Percentiles rank a stretch among this genome's conserved stretches.
Conservation (phyloP, 2,888 invertebrate species). For the Mesoligia furuncula region DNA sequence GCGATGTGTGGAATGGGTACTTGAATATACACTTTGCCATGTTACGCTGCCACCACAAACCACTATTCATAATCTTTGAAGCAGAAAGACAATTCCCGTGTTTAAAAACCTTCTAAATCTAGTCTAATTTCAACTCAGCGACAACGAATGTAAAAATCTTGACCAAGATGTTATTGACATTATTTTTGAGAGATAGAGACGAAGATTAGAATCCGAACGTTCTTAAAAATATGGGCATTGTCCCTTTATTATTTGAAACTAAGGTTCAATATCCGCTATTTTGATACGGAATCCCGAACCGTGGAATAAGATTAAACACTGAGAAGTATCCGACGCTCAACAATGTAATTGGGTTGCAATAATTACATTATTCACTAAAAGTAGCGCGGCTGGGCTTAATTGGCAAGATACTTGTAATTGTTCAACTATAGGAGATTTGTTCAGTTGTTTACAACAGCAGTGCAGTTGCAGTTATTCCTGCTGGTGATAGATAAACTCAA, state of each 20-base stretch:
- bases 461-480: conserved; percentile 8
- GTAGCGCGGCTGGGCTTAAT: conserved; percentile 50
- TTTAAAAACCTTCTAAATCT: not conserved
- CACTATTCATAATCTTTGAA: not conserved
- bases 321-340: conserved; percentile 58
- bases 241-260: not conserved
- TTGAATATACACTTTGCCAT: not conserved
- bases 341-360: conserved; percentile 62
- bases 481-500: not conserved
- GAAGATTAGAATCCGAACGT: too few species aligned
- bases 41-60: not conserved
- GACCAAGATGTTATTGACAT: too few species aligned
- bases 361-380: conserved; percentile 62
- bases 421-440: conserved; percentile 36
- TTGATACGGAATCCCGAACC: conserved; percentile 32
- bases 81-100: not conserved
- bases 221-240: too few species aligned
- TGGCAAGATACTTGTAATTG: conserved; percentile 52
- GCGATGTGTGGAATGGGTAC: not conserved
- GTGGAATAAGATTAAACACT: conserved; percentile 59
- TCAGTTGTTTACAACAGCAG: conserved; percentile 15
- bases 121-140: not conserved
- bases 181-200: not conserved
- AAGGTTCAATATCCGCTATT: not conserved
- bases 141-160: not conserved